These are phyloP conservation scores for Drosophila incognita DNA, from an alignment of 2,888 invertebrate genomes.

Conservation along the genomic window DNA sequence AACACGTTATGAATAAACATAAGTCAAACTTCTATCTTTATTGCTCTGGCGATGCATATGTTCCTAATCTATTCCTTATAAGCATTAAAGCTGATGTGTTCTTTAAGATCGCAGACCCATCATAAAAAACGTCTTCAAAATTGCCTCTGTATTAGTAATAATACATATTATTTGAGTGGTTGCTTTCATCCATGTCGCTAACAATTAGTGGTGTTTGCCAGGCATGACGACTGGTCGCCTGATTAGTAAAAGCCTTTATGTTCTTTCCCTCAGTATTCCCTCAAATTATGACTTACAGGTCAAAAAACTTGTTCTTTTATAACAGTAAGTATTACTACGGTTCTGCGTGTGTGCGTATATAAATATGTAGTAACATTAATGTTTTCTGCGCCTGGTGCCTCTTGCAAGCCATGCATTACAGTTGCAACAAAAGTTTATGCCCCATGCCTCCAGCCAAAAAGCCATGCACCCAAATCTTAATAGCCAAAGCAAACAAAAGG, in stretches of 20 bases:
- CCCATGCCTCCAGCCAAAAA: slow-evolving; percentile 7
- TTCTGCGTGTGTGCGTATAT: slow-evolving; percentile 9
- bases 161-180: background rate
- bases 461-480: slow-evolving; percentile 3
- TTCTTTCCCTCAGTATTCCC: slow-evolving; percentile 2
- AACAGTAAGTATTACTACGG: slow-evolving; percentile 1
- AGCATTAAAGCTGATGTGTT: too few species aligned
- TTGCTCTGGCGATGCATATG: background rate
- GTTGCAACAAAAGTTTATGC: slow-evolving; percentile 8
- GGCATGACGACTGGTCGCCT: slow-evolving; percentile 12
- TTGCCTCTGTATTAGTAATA: background rate
- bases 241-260: background rate
- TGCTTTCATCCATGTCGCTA: slow-evolving; percentile 1
- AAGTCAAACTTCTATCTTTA: background rate
- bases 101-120: background rate
- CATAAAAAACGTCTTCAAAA: background rate
- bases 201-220: background rate
- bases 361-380: slow-evolving; percentile 7
- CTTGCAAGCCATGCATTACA: slow-evolving; percentile 6
- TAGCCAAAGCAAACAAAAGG: background rate
- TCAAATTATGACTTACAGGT: slow-evolving; percentile 9
- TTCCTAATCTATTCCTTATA: background rate
- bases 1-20: background rate
- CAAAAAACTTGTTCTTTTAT: slow-evolving; percentile 8
- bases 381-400: background rate